phyloP scores from a whole-genome alignment of 2,113 vertebrate species.

The Forbesichthys papilliferus region DNA sequence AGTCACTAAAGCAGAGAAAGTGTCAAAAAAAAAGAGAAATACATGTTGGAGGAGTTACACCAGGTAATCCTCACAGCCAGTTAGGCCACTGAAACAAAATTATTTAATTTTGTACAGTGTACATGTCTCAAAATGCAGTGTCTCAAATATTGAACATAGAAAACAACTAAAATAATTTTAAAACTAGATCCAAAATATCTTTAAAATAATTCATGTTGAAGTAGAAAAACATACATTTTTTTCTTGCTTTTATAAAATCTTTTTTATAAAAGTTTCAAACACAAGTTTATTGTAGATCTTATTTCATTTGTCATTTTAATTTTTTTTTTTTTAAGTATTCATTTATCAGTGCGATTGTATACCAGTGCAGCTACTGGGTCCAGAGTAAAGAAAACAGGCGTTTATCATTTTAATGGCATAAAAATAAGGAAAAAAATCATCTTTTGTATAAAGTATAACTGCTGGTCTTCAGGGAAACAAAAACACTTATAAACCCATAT shows the following conservation, averaged over 20 bases:
- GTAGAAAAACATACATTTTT: conserved; percentile 96
- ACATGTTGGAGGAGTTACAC: conserved; percentile 83
- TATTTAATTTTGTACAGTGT: conserved; percentile 85
- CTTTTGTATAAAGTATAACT: conserved; percentile 99
- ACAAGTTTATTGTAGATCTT: conserved; percentile 86
- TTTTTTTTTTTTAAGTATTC: conserved; percentile 58
- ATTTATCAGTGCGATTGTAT: conserved; percentile 96
- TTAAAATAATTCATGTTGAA: conserved; percentile 94
- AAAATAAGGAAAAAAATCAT: conserved; percentile 88
- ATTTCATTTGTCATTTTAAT: conserved; percentile 74
- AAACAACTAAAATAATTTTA: conserved; percentile 99
- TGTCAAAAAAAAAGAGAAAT: conserved; percentile 69
- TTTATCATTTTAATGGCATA: conserved; percentile 90
- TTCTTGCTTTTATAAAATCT: conserved; percentile 67
- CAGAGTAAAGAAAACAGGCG: conserved; percentile 93
- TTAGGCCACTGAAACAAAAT: conserved; percentile 81
- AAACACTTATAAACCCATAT: conserved; percentile 96
- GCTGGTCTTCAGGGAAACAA: conserved; percentile 93
- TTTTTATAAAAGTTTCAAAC: conserved; percentile 88
- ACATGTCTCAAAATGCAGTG: conserved; percentile 82
- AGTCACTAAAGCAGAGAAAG: conserved; percentile 77
- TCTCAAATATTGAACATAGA: conserved; percentile 87
- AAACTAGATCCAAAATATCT: conserved; percentile 99
- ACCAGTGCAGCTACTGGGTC: conserved; percentile 96
- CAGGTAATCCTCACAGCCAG: conserved; percentile 85